These are phyloP conservation scores for Oreonectes daqikongensis DNA, from an alignment of 2,797 vertebrate genomes.

Conservation along the genomic window DNA sequence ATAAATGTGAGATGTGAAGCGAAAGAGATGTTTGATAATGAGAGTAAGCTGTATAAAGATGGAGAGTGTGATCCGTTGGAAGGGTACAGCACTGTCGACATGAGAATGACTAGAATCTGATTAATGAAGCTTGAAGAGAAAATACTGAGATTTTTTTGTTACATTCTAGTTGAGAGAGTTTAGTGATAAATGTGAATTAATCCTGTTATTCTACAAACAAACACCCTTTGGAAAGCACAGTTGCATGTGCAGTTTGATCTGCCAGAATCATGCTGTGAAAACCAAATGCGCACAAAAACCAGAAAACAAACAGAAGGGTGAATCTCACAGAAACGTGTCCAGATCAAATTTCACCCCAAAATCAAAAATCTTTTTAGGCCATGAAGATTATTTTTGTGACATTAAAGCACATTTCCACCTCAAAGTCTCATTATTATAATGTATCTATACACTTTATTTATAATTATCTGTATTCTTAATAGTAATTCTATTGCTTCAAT, in stretches of 20 bases:
- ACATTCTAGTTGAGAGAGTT: constrained; percentile 28
- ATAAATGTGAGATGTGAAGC: neutral
- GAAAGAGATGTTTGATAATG: neutral
- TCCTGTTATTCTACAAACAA: constrained; percentile 18
- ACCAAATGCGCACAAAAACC: constrained; percentile 23
- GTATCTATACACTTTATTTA: neutral
- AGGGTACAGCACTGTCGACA: constrained; percentile 34
- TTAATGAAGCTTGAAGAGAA: constrained; percentile 10
- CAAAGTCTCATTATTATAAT: neutral
- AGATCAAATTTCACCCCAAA: neutral
- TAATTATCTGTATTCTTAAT: too few species aligned
- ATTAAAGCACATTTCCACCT: neutral
- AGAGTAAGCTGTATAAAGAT: constrained; percentile 8
- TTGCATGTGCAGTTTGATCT: constrained; percentile 15
- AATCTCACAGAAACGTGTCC: constrained; percentile 13
- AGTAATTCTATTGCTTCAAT: too few species aligned
- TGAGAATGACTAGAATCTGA: neutral
- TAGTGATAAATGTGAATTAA: constrained; percentile 7
- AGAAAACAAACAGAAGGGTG: constrained; percentile 21
- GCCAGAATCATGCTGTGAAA: neutral
- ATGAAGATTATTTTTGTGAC: too few species aligned
- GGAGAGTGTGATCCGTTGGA: constrained; percentile 26
- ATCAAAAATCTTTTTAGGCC: neutral
- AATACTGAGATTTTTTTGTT: constrained; percentile 17
- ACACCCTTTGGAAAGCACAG: constrained; percentile 31